Conservation (phyloP, 2,888 invertebrate genomes). For the Dilophus febrilis region DNA sequence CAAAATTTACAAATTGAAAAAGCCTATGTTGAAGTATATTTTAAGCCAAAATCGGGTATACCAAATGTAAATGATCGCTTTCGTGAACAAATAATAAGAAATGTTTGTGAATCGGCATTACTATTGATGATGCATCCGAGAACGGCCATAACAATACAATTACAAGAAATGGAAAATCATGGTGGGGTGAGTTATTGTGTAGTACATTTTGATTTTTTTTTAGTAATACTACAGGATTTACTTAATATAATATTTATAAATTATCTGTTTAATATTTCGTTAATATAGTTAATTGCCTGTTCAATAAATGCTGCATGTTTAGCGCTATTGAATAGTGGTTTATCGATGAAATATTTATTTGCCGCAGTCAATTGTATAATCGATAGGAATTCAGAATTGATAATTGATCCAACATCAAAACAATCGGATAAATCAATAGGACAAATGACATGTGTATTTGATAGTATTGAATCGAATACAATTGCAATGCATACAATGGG, state of each 20-base stretch:
- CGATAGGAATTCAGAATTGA: conserved; percentile 37
- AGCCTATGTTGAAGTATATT: conserved; percentile 62
- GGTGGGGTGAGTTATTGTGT: conserved; percentile 44
- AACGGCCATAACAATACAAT: conserved; percentile 54
- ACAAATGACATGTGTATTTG: conserved; percentile 57
- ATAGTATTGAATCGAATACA: conserved; percentile 40
- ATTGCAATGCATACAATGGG: conserved; percentile 54
- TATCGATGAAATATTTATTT: conserved; percentile 67
- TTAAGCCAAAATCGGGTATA: conserved; percentile 57
- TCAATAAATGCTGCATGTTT: conserved; percentile 69
- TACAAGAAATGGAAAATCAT: conserved; percentile 76
- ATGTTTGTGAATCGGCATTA: conserved; percentile 59
- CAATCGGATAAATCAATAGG: conserved; percentile 38
- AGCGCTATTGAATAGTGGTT: conserved; percentile 63
- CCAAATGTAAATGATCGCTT: conserved; percentile 52
- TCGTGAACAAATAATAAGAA: conserved; percentile 55
- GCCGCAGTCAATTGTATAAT: conserved; percentile 64
- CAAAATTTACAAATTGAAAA: conserved; percentile 61
- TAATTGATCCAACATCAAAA: conserved; percentile 43
- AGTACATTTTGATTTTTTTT: too few relatives aligned
- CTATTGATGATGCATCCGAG: conserved; percentile 59
- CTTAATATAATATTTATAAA: neutral
- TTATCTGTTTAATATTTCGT: neutral
- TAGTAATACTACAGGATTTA: neutral
- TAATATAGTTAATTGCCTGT: conserved; percentile 48